phyloP scores from a whole-genome alignment of 2,113 vertebrate species.

The Empidonax alnorum region DNA sequence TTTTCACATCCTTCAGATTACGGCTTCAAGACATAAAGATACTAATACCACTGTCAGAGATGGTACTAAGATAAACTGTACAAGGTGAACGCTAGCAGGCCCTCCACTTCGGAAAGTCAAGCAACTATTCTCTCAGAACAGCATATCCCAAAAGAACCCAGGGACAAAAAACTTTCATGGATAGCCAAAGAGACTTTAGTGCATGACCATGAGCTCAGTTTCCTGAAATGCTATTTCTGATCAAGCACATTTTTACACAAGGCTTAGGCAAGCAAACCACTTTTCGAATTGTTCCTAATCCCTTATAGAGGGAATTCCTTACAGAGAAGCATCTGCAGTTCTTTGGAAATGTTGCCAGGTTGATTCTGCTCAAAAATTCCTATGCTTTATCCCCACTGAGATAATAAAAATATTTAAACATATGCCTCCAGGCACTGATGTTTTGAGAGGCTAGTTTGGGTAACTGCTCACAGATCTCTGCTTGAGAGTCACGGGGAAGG shows the following conservation, averaged over 20 bases:
- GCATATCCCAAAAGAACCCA: neutral
- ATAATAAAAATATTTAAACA: neutral
- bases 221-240: neutral
- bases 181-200: neutral
- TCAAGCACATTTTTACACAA: neutral
- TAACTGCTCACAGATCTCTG: neutral
- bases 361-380: neutral
- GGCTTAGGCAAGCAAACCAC: neutral
- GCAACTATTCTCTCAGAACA: neutral
- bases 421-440: neutral
- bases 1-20: neutral
- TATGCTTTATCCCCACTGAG: neutral
- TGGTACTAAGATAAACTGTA: neutral
- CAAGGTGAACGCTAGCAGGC: neutral
- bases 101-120: neutral
- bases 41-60: neutral
- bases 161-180: neutral
- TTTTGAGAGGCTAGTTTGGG: neutral
- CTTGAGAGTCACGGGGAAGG: neutral
- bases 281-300: neutral
- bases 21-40: neutral
- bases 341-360: neutral
- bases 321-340: neutral
- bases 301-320: neutral
- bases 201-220: neutral